Conservation (phyloP, 2,888 invertebrate genomes). For the Ecliptopera silaceata region DNA sequence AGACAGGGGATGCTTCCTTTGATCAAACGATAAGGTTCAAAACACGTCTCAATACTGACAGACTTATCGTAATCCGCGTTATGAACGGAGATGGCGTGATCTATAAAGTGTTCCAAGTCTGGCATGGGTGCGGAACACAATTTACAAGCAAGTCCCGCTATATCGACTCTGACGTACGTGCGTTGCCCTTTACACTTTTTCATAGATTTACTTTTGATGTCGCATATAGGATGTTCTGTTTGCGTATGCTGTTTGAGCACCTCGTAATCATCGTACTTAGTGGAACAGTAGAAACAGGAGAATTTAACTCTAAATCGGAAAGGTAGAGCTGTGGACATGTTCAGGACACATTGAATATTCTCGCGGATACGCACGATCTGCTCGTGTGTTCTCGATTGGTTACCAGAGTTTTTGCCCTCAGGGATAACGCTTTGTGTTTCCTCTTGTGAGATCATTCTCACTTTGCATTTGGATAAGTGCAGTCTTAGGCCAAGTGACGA, state of each 20-base stretch:
- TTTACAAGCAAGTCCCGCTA: slow-evolving; percentile 61
- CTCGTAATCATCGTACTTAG: slow-evolving; percentile 60
- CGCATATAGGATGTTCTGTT: slow-evolving; percentile 64
- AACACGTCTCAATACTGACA: slow-evolving; percentile 49
- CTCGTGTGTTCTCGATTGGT: slow-evolving; percentile 17
- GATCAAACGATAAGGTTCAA: slow-evolving; percentile 63
- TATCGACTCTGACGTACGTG: slow-evolving; percentile 65
- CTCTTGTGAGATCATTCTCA: slow-evolving; percentile 45
- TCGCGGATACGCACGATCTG: slow-evolving; percentile 57
- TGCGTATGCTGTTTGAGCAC: slow-evolving; percentile 57
- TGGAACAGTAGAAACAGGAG: slow-evolving; percentile 70
- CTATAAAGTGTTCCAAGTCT: slow-evolving; percentile 59
- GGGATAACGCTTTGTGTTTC: slow-evolving; percentile 43
- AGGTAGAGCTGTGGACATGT: slow-evolving; percentile 72
- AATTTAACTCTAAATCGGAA: slow-evolving; percentile 71
- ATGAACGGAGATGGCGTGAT: slow-evolving; percentile 64
- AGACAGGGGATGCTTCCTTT: slow-evolving; percentile 73
- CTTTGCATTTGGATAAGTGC: slow-evolving; percentile 62
- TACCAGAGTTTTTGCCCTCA: neutral
- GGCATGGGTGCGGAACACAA: slow-evolving; percentile 60
- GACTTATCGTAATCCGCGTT: slow-evolving; percentile 66
- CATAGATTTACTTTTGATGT: slow-evolving; percentile 65
- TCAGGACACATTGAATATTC: slow-evolving; percentile 68
- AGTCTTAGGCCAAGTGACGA: slow-evolving; percentile 58
- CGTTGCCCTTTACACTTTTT: slow-evolving; percentile 70